Conservation (phyloP, 2,888 invertebrate species). For the Linyphia triangularis region DNA sequence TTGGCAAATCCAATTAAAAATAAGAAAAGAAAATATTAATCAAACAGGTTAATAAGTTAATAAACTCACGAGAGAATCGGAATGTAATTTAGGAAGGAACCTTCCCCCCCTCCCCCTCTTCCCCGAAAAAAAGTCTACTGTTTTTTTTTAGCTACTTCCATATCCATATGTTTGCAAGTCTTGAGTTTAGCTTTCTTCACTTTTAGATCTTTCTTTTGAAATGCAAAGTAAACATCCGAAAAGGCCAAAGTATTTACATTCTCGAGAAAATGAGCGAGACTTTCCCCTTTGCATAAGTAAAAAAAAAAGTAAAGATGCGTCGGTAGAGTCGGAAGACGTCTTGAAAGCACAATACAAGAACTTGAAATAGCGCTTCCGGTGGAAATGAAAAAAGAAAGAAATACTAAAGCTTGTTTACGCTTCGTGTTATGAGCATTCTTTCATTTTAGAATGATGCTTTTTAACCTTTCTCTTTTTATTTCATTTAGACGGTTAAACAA, state of each 20-base stretch:
- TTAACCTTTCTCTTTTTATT: conserved; percentile 23
- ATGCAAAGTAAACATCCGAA: conserved; percentile 44
- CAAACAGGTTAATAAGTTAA: too few species aligned
- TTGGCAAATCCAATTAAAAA: too few species aligned
- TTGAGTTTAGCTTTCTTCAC: background rate
- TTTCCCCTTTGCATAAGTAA: background rate
- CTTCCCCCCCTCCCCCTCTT: too few species aligned
- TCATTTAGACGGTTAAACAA: conserved; percentile 21
- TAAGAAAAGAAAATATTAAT: too few species aligned
- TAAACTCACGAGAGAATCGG: too few species aligned
- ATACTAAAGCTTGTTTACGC: background rate
- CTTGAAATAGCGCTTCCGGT: conserved; percentile 9
- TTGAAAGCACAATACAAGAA: conserved; percentile 49
- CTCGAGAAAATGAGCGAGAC: conserved; percentile 8
- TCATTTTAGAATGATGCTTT: conserved; percentile 19
- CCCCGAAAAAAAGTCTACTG: too few species aligned
- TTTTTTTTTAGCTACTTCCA: background rate
- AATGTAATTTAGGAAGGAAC: too few species aligned
- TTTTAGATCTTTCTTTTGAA: conserved; percentile 14
- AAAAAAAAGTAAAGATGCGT: conserved; percentile 1
- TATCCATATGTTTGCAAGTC: conserved; percentile 12
- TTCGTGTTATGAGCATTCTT: conserved; percentile 12
- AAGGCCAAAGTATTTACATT: conserved; percentile 27
- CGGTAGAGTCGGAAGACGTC: background rate
- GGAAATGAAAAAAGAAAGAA: conserved; percentile 29